Evolutionary conservation across 1,140 invertebrate genomes (phyloP), one percentile per base, ranked within the genome.

Genomic region (Agraylea sexmaculata): DNA sequence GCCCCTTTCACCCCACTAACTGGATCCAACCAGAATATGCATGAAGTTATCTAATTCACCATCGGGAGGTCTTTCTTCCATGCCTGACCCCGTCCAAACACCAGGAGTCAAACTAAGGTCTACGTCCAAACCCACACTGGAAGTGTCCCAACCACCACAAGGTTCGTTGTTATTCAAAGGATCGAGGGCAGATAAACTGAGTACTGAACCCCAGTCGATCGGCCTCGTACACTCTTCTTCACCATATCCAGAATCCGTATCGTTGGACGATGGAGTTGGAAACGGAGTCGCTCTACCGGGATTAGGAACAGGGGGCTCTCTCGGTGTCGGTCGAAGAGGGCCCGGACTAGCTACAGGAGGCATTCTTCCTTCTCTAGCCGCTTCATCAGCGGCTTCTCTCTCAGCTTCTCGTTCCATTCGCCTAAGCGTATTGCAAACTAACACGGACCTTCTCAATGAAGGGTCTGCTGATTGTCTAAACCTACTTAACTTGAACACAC

Each of bases 371-470:
- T 58, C 58, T 49, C 55, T 52, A 18, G 58, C 56, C 40, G 60
- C 58, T 49, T 64, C 57, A 47, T 71, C 69, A 51, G 63, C 72
- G 43, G 63, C 71, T 60, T 91, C 87, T 27, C 76, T 70, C 59
- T 89, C 84, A 71, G 94, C 84, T 60, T 94, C 89, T 18, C 82
- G 72, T 64, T 94, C 89, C 47, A 95, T 82, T 52, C 83, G 75
- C 56, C 90, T 80, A 34, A 94, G 60, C 6, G 90, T 93, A 59
- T 94, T 95, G 66, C 88, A 91, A 49, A 95, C 91, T 27, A 95
- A 77, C 47, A 95, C 91, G 4, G 88, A 93, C 27, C 87, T 76
- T 38, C 87, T 75, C n/a, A 96, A 67, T 41, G 83, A 86, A 11
- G 89, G 87, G 57, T 94, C 89, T 2, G 83, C 80, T 43, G 82